Conservation (phyloP, 2,797 vertebrate species). For the Serranus cabrilla region DNA sequence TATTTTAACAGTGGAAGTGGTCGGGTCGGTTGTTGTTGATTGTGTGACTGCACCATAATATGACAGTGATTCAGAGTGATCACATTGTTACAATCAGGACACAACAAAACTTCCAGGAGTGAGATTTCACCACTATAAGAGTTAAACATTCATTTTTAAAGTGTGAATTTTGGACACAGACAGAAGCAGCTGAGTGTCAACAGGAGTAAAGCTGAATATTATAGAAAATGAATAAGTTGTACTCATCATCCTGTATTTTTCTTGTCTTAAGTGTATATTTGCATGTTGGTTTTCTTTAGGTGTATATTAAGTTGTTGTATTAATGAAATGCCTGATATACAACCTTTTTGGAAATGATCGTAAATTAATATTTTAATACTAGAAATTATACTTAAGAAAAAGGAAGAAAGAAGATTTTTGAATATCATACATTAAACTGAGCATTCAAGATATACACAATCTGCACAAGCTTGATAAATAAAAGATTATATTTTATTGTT, state of each 20-base stretch:
- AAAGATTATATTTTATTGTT: neutral
- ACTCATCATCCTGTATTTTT: too few relatives aligned
- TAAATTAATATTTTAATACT: too few relatives aligned
- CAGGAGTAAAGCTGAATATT: neutral
- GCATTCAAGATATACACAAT: neutral
- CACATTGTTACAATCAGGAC: neutral
- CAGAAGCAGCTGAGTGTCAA: neutral
- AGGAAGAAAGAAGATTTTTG: too few relatives aligned
- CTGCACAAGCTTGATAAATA: neutral
- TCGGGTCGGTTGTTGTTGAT: slow-evolving; percentile 35
- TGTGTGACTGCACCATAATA: neutral
- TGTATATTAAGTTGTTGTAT: too few relatives aligned
- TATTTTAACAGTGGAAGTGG: slow-evolving; percentile 82
- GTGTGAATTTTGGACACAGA: neutral
- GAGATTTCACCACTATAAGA: neutral
- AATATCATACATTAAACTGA: neutral
- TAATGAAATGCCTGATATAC: too few relatives aligned
- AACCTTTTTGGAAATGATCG: too few relatives aligned
- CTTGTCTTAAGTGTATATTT: too few relatives aligned
- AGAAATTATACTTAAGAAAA: too few relatives aligned
- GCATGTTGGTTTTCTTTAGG: too few relatives aligned
- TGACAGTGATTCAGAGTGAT: neutral
- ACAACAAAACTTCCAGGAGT: neutral
- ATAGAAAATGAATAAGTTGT: too few relatives aligned
- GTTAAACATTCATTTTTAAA: neutral